Evolutionary conservation across 1,140 invertebrate species (phyloP), one percentile per base, ranked within the genome.

Genomic region (Listronotus oregonensis): DNA sequence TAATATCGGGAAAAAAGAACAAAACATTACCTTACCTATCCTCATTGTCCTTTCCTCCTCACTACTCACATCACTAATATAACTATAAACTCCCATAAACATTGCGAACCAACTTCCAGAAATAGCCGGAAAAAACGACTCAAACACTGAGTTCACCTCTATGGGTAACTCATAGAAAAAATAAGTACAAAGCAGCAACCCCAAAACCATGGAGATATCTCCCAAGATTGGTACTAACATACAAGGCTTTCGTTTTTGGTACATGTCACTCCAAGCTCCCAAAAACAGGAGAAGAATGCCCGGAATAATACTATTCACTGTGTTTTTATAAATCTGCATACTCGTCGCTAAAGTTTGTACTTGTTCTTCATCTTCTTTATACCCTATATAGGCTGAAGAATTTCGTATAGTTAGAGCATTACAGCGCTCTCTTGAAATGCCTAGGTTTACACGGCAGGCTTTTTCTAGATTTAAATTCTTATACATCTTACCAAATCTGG

Each of bases 1-100:
- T n/a, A n/a, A n/a, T n/a, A n/a, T n/a, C n/a, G n/a, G n/a, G n/a
- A n/a, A n/a, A n/a, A n/a, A n/a, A n/a, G n/a, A n/a, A n/a, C n/a
- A n/a, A n/a, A n/a, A n/a, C n/a, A n/a, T n/a, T n/a, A n/a, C n/a
- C 60, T 47, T 64, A 66, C 64, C 64, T 47, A 85, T 77, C 34
- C 85, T 79, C 65, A 86, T 82, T 3, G 86, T 84, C 21, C 85
- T 80, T 69, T 83, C 84, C 68, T 85, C 81, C 39, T 85, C 80
- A 17, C 78, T 80, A 12, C 84, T 86, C 18, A 85, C 79, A 43
- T 82, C 82, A 31, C 60, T 63, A 69, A 87, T 84, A 66, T 86
- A 86, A 77, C 84, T 86, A 62, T 82, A 86, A 73, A 86, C 81
- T 18, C 83, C 85, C 83, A 86, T 86, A 66, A 86, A 80, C 75